phyloP scores from a whole-genome alignment of 2,888 invertebrate species.

The Andricus quercusramuli region DNA sequence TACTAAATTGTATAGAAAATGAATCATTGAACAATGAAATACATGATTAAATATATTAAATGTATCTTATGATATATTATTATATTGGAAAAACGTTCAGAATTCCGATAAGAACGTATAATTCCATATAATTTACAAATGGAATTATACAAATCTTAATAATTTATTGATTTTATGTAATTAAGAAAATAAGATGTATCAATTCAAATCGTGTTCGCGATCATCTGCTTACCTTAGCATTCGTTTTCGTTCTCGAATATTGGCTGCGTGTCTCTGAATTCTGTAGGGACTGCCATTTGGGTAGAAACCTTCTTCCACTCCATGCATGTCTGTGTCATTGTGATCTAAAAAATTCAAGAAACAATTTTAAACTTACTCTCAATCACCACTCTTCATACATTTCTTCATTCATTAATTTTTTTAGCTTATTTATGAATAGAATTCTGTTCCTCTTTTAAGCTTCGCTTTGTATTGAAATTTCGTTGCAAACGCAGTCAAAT shows the following conservation, averaged over 20 bases:
- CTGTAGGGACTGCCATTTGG: constrained; percentile 90
- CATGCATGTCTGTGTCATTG: constrained; percentile 75
- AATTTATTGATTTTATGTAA: neutral
- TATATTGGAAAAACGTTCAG: neutral
- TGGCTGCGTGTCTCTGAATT: constrained; percentile 95
- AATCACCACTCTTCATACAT: neutral
- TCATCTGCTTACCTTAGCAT: constrained; percentile 92
- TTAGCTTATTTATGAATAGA: no score
- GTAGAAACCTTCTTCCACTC: constrained; percentile 81
- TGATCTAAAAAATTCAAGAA: constrained; percentile 62
- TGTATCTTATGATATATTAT: neutral
- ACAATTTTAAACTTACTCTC: no score
- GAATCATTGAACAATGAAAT: neutral
- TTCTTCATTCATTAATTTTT: neutral
- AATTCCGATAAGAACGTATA: no score
- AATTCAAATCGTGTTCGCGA: neutral
- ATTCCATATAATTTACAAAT: no score
- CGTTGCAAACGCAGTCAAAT: no score
- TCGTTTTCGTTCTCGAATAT: constrained; percentile 97
- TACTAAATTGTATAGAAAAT: constrained; percentile 9
- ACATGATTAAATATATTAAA: neutral
- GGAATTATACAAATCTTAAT: no score
- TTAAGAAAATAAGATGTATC: neutral
- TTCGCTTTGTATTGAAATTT: no score
- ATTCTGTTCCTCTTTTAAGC: no score